Base-by-base conservation (phyloP, 2,797 vertebrate species). In the Syndactyla subalaris region DNA sequence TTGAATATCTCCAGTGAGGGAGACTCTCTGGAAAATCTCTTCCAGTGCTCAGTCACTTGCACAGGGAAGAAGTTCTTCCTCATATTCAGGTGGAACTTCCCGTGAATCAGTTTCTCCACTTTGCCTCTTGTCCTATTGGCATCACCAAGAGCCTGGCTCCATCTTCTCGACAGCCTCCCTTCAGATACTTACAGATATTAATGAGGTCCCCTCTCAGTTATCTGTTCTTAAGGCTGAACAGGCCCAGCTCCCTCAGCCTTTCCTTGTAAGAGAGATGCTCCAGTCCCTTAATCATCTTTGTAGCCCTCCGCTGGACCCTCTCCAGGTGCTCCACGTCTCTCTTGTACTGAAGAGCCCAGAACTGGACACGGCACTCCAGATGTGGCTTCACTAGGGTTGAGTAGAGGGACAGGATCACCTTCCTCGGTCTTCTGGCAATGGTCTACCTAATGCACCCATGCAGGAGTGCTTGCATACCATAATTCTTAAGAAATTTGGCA, bases 201-300 rank as follows among this genome's bases (percentile, higher is more conserved):
- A 23, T 2, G 1, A 39, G 2, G 3, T 30, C 23, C 13, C 9
- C 27, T 61, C 39, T 21, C 20, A 6, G 13, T 6, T 10, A 1
- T 52, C 4, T 54, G n/a, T 68, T 17, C 39, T 48, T 18, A 21
- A 62, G 24, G 16, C 24, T 76, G 39, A 62, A 24, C 13, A 61
- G 13, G 51, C 21, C 15, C 48, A 52, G 9, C 13, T 77, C 59
- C 17, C 39, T 54, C 55, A 70, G 29, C 13, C 52, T 77, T 61
- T 46, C 24, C 14, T 85, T 0, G 0, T 20, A 46, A 38, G 39
- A 52, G 46, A 57, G 19, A 29, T 5, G 2, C 13, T 85, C 24
- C 55, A 54, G 34, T 4, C 48, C 23, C 48, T 46, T 30, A 6
- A 17, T 21, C 7, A 54, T 46, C 27, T n/a, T n/a, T 10, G 14